Evolutionary conservation across 2,797 vertebrate genomes (phyloP).

Genomic region (Cephalopachus bancanus): DNA sequence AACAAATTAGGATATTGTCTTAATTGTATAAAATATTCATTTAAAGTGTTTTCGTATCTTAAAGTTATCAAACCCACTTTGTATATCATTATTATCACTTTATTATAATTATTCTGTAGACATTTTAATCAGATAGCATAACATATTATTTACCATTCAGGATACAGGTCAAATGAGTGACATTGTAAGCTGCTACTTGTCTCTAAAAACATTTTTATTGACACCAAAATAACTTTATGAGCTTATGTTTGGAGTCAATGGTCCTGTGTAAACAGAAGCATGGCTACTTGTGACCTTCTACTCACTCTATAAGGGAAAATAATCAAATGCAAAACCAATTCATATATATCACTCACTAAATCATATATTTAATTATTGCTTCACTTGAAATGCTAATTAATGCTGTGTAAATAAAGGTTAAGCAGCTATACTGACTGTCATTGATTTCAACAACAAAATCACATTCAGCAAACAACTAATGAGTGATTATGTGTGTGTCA

Average conservation of each 20-base stretch:
- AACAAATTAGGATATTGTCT: neutral
- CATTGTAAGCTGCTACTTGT: neutral
- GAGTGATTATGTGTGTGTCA: neutral
- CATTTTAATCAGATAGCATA: neutral
- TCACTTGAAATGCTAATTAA: neutral
- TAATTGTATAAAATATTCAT: conserved; percentile 11
- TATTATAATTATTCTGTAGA: conserved; percentile 16
- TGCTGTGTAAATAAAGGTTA: neutral
- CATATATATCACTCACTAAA: neutral
- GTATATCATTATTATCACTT: neutral
- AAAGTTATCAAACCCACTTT: conserved; percentile 27
- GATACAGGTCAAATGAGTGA: neutral
- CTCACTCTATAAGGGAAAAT: neutral
- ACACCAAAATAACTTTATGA: neutral
- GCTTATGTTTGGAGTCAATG: conserved; percentile 1
- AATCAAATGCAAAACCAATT: neutral
- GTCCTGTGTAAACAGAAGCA: neutral
- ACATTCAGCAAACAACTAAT: conserved; percentile 25
- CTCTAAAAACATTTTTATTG: conserved; percentile 37
- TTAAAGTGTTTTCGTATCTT: neutral
- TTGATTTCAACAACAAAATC: conserved; percentile 14
- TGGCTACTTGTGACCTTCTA: neutral
- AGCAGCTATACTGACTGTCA: neutral
- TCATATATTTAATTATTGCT: conserved; percentile 32
- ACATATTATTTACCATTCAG: neutral